Base-by-base conservation (phyloP, 2,797 vertebrate species). In the Antennarius maculatus region DNA sequence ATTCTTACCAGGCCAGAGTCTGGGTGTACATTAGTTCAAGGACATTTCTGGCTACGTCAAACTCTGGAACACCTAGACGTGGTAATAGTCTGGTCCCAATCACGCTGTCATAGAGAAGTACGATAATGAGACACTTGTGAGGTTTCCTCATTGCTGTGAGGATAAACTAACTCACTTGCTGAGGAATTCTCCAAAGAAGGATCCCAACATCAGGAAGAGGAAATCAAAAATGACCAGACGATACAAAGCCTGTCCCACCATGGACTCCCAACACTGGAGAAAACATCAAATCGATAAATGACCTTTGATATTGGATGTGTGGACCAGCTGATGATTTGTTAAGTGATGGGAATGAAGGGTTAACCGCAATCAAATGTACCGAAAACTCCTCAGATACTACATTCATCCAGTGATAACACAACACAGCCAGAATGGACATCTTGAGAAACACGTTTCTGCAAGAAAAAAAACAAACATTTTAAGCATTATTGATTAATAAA, bases 171-270 rank as follows among this genome's bases (percentile, higher is more conserved):
- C 87, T 91, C 80, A 98, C 98, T 96, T 96, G 79, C 89, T 92
- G n/a, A 98, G 89, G 87, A 98, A 97, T 87, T 99, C 97, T 62
- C 95, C 96, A 76, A 97, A 97, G 79, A 99, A 92, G 27, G 95
- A 96, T 73, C 95, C 96, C 17, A 95, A 66, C 83, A 97, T 87
- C 39, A 94, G 94, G 84, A 98, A 98, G 37, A 98, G 59, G 69
- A 99, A 99, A 87, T 99, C 96, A 61, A 95, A 83, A 18, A 99
- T 78, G 64, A 98, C 91, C 74, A 99, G 90, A 5, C 96, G 93
- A 86, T 99, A 99, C 73, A 98, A 91, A 61, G 96, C 95, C 85
- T 98, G 95, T 61, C 98, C 98, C 29, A 99, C 87, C 58, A 94
- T 80, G 5, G 95, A 94, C 88, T 99, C 97, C 97, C 98, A 99